phyloP scores from a whole-genome alignment of 2,113 vertebrate genomes.

The Mola mola region DNA sequence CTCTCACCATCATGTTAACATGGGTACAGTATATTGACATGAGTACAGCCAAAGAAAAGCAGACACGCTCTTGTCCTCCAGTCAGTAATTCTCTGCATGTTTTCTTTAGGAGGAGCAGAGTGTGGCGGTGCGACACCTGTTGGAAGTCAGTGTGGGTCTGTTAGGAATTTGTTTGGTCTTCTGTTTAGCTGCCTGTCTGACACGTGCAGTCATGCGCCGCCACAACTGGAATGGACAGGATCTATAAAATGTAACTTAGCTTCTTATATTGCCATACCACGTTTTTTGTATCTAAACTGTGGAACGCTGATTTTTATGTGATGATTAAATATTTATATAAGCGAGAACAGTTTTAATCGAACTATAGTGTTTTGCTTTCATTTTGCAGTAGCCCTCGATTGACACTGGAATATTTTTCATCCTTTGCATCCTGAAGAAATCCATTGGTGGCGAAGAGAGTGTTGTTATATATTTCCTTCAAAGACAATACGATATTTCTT shows the following conservation, averaged over 20 bases:
- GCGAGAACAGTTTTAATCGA: background rate
- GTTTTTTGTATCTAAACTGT: constrained; percentile 3
- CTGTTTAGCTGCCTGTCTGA: constrained; percentile 66
- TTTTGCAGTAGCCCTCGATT: constrained; percentile 75
- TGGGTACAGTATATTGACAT: constrained; percentile 58
- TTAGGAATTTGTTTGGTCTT: constrained; percentile 75
- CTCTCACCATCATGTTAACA: constrained; percentile 78
- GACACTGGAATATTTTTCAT: constrained; percentile 51
- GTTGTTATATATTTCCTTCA: background rate
- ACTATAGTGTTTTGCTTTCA: constrained; percentile 16
- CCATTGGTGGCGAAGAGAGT: constrained; percentile 1
- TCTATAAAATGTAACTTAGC: constrained; percentile 67
- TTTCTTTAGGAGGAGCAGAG: constrained; percentile 68
- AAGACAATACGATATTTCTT: background rate
- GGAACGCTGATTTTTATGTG: background rate
- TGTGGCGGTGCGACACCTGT: constrained; percentile 72
- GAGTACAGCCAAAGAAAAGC: background rate
- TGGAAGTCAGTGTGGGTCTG: constrained; percentile 72
- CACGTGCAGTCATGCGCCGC: constrained; percentile 36
- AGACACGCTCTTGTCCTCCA: background rate
- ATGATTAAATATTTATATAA: background rate
- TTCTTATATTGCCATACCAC: background rate
- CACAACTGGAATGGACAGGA: constrained; percentile 52
- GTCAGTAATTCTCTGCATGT: constrained; percentile 13
- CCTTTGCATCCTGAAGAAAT: constrained; percentile 19